Conservation (phyloP, 2,797 vertebrate species). For the Rhinophrynus dorsalis region DNA sequence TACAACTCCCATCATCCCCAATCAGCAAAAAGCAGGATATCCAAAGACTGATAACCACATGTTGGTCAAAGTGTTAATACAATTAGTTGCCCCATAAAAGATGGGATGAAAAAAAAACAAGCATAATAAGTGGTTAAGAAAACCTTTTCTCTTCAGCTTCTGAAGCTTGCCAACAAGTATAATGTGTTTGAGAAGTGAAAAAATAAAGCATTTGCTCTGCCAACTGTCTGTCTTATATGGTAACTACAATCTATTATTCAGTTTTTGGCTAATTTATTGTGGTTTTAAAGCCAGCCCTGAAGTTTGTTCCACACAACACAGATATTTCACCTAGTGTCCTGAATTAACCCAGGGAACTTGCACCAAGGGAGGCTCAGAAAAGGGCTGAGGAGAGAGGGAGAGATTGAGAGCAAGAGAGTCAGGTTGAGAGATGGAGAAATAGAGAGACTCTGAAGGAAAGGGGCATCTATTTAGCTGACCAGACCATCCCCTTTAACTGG, state of each 20-base stretch:
- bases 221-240: constrained; percentile 45
- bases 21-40: no score
- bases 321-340: constrained; percentile 45
- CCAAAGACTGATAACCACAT: no score
- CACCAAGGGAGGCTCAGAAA: constrained; percentile 29
- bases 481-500: no score
- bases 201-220: constrained; percentile 13
- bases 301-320: constrained; percentile 44
- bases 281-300: constrained; percentile 34
- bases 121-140: constrained; percentile 4
- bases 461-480: no score
- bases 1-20: no score
- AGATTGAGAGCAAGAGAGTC: no score
- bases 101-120: neutral
- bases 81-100: neutral
- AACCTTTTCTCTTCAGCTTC: constrained; percentile 18
- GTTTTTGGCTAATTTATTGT: constrained; percentile 45
- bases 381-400: constrained; percentile 12
- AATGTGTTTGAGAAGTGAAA: constrained; percentile 40
- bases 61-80: neutral
- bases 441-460: no score
- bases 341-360: constrained; percentile 36
- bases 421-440: no score
- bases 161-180: constrained; percentile 31
- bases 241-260: constrained; percentile 45